Evolutionary conservation across 1,140 invertebrate genomes (phyloP), one percentile per base, ranked within the genome.

Genomic region (Drosophila sturtevanti): DNA sequence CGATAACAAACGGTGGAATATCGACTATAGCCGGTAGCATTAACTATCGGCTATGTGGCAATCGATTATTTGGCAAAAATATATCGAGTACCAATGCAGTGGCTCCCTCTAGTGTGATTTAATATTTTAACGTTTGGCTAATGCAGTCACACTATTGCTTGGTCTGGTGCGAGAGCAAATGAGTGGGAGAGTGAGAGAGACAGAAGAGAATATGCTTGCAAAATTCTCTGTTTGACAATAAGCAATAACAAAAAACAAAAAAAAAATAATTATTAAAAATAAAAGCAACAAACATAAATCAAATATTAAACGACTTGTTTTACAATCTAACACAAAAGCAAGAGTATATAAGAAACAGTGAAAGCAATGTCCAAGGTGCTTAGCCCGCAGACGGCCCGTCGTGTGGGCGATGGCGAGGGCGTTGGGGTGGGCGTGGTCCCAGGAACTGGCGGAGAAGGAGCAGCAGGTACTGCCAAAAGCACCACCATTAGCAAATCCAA

Each of bases 401-500:
- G 41, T 48, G 18, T 60, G 48, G 51, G 60, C 56, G 6, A 62
- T n/a, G 6, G 34, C 18, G 6, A 63, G 21, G 7, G 35, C 18
- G 27, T 35, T 0, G 27, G 12, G 6, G 16, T 10, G 27, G 37
- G 37, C 48, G 64, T 48, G 7, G 61, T 9, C 16, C 34, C 4
- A 6, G 38, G 38, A 6, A 14, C 38, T 1, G 22, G 24, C 18
- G 64, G 34, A 9, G 63, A 63, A 22, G 31, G 48, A 10, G 70
- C 38, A 27, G 31, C 41, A 18, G 14, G 18, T 52, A 35, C 35
- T 65, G 6, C 10, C 34, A 63, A 75, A 38, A 38, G n/a, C 69
- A 62, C 51, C 14, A 35, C 14, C 27, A 59, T 16, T 67, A 87
- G 64, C 41, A 48, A 48, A 48, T 21, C 41, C 41, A 48, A 48